Percentiles rank a stretch among this genome's conserved stretches.
Conservation (phyloP, 2,888 invertebrate genomes). For the Thelaira solivaga region DNA sequence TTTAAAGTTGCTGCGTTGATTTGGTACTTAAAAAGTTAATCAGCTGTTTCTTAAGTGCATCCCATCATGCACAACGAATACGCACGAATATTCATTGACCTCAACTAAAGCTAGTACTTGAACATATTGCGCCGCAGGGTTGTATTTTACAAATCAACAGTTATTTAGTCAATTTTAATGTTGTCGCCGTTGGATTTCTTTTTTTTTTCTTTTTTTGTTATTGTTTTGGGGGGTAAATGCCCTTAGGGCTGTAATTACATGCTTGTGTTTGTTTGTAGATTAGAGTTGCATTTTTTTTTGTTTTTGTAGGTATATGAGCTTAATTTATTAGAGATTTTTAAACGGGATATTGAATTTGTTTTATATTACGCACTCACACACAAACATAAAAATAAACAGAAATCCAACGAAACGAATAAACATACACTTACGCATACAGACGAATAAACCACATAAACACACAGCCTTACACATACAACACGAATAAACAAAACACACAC, state of each 20-base stretch:
- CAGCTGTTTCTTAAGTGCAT: constrained; percentile 45
- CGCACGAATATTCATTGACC: constrained; percentile 34
- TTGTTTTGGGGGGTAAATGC: no score
- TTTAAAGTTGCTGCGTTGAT: no score
- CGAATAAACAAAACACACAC: no score
- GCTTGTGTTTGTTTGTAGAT: constrained; percentile 4
- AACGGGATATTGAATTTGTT: no score
- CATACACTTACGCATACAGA: no score
- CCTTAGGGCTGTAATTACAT: constrained; percentile 10
- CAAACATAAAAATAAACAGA: no score
- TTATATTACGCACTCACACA: no score
- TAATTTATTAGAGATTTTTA: background rate
- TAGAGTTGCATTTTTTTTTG: constrained; percentile 12
- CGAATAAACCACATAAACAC: no score
- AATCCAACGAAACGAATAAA: no score
- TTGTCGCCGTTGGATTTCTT: constrained; percentile 21
- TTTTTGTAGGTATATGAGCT: background rate
- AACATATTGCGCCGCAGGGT: constrained; percentile 32
- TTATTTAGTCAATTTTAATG: constrained; percentile 36
- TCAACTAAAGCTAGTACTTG: constrained; percentile 44
- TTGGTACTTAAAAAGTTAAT: constrained; percentile 55
- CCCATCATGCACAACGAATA: no score
- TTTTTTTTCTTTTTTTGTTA: background rate
- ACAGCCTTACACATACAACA: no score
- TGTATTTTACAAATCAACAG: constrained; percentile 49